Evolutionary conservation across 2,113 vertebrate species (phyloP).

Genomic region (Benitochromis conjunctus): DNA sequence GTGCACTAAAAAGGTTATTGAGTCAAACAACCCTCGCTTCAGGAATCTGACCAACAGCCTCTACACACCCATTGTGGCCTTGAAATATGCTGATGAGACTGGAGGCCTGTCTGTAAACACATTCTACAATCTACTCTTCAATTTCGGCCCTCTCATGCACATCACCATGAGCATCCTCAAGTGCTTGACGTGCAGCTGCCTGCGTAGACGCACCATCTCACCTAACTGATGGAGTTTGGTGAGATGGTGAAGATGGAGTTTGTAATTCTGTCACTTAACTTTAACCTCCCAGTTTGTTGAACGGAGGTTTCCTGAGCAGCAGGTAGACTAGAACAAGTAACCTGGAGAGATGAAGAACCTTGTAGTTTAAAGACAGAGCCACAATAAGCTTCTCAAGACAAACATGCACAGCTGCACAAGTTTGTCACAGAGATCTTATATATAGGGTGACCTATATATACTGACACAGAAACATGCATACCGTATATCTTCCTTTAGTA

Average conservation of each 20-base stretch:
- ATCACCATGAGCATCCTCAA: conserved; percentile 71
- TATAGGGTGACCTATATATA: conserved; percentile 20
- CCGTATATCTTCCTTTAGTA: no score
- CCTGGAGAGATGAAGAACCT: neutral
- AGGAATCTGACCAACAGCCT: conserved; percentile 79
- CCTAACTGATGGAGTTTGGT: conserved; percentile 55
- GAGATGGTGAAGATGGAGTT: conserved; percentile 29
- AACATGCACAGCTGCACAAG: conserved; percentile 59
- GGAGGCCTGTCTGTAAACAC: conserved; percentile 78
- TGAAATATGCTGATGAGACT: conserved; percentile 80
- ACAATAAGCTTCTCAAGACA: conserved; percentile 57
- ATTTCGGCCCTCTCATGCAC: conserved; percentile 79
- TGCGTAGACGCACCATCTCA: conserved; percentile 71
- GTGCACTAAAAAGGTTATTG: conserved; percentile 80
- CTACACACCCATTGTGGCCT: conserved; percentile 79
- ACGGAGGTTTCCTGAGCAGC: neutral
- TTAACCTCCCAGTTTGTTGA: neutral
- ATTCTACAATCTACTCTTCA: conserved; percentile 82
- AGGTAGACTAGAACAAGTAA: conserved; percentile 35
- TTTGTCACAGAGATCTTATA: conserved; percentile 19
- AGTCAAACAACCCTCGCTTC: conserved; percentile 74
- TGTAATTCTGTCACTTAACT: neutral
- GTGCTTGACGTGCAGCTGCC: conserved; percentile 84
- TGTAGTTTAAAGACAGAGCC: conserved; percentile 38
- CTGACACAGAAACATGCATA: neutral